Base-by-base conservation (phyloP, 2,113 vertebrate genomes). In the Catharus fuscescens region DNA sequence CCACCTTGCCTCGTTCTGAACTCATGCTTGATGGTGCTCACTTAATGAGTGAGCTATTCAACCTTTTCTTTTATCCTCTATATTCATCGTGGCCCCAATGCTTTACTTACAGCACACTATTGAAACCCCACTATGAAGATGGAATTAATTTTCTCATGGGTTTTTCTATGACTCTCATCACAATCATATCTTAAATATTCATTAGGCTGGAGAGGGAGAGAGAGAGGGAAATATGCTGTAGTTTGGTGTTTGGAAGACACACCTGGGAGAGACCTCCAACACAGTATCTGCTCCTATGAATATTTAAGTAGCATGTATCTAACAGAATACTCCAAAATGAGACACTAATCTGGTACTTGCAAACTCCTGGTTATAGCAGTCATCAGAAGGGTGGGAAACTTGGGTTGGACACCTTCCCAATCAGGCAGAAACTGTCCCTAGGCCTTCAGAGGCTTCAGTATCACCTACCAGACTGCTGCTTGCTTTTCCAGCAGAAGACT, bases 31-130 rank as follows among this genome's bases (percentile, higher is more conserved):
- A 80, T 93, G 82, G 86, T 86, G 76, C 36, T 94, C 82, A 28
- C 64, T 94, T 92, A 88, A 95, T 70, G 86, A 94, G 91, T 66
- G 73, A 93, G 82, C 52, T 94, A 90, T 92, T 95, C 94, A 95
- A 88, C 72, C 52, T 90, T 83, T 90, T 54, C 82, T 93, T 97
- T 96, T 86, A 93, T 92, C 76, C 90, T 92, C 52, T 32, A 24
- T 25, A 45, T 77, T 65, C 76, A 72, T 42, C 47, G 71, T 93
- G 88, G 88, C 54, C 90, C 70, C 71, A 77, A 3, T 66, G 79
- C 90, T 95, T 90, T 95, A 90, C 95, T 95, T 95, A 83, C 10
- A 0, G 82, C 82, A 88, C 44, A 20, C 72, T 70, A 73, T 52
- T 88, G 76, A 88, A 93, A 78, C 60, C 13, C 64, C 44, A 42